Conservation (phyloP, 2,888 invertebrate species). For the Choristoneura rosaceana region DNA sequence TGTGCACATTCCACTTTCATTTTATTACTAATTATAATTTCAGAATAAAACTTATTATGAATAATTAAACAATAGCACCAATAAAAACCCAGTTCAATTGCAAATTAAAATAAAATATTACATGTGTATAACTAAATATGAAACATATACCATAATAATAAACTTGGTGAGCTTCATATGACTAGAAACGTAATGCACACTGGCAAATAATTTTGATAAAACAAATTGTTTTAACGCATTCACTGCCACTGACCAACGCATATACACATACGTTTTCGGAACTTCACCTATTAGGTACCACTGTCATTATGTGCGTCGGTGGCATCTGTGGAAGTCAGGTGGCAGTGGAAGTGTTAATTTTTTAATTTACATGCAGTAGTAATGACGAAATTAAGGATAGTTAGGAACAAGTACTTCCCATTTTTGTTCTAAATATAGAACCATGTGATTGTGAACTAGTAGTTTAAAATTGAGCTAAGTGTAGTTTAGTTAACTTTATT, state of each 20-base stretch:
- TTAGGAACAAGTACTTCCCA: not conserved
- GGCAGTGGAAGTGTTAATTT: too few relatives aligned
- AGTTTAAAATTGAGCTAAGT: too few relatives aligned
- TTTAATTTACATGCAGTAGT: not conserved
- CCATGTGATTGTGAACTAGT: too few relatives aligned
- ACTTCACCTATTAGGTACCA: too few relatives aligned
- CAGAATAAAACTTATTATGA: not conserved
- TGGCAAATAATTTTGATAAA: not conserved
- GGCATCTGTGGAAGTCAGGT: too few relatives aligned
- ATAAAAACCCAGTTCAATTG: not conserved
- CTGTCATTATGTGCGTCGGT: too few relatives aligned
- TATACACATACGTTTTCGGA: too few relatives aligned
- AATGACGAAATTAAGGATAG: not conserved
- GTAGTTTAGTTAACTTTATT: too few relatives aligned
- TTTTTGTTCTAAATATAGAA: too few relatives aligned
- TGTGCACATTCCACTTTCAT: not conserved
- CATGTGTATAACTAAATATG: not conserved
- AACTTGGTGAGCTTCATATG: slow-evolving; percentile 3
- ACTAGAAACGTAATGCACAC: slow-evolving; percentile 15
- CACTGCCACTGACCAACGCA: too few relatives aligned
- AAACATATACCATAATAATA: not conserved
- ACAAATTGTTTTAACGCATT: not conserved
- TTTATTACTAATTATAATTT: not conserved
- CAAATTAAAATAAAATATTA: not conserved
- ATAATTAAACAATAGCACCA: not conserved